Base-by-base conservation (phyloP, 2,113 vertebrate genomes). In the Phrynocephalus versicolor region DNA sequence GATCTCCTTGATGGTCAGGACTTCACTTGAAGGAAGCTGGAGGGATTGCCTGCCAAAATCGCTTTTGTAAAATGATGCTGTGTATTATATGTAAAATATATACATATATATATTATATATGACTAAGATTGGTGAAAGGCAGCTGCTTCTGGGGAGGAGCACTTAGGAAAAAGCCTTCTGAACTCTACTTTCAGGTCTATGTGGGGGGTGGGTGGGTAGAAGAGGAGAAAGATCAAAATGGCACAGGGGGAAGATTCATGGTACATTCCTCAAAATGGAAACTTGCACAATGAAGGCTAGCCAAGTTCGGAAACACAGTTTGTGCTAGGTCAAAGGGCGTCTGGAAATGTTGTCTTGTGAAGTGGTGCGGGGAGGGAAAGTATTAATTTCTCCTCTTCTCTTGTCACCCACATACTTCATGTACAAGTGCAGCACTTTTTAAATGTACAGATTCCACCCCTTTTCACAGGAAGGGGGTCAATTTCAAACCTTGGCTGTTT, bases 41-140 rank as follows among this genome's bases (percentile, higher is more conserved):
- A 58, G 55, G 58, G 19, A 79, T 67, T 39, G 70, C 18, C 70
- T 39, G 79, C 69, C 60, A 12, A 15, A 41, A 27, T 45, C 10
- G 33, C 81, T 88, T 84, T 85, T 84, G 76, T 74, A 60, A 88
- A 73, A 84, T 58, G 69, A 83, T 41, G 41, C 69, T 67, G 69
- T 55, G 25, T 57, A 57, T 51, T 72, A 30, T 73, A 55, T 85
- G 72, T 51, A 51, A n/a, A n/a, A n/a, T n/a, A 51, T 51, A 79
- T n/a, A 71, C 72, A 79, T 73, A 80, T 45, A 83, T 60, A 82
- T 72, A 67, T 37, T 60, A 65, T 78, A 39, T 58, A 82, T 83
- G 81, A 27, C 10, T 37, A 51, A 60, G 80, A 45, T 70, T 83
- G 57, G 39, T 78, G 33, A 35, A 82, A 87, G 37, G 65, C 74